phyloP scores from a whole-genome alignment of 2,797 vertebrate genomes.

The Hoplostethus mediterraneus region DNA sequence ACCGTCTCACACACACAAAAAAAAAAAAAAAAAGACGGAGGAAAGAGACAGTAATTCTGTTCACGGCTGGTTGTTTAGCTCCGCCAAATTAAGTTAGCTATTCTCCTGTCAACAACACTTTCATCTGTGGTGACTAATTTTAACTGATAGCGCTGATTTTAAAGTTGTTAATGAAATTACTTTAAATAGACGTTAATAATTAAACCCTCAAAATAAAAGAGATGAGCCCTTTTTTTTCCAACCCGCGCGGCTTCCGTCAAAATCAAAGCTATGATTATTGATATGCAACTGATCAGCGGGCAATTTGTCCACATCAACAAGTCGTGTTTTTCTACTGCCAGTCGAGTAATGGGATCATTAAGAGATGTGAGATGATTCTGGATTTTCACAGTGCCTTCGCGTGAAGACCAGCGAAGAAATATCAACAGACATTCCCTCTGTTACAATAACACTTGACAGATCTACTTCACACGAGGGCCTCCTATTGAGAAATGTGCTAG shows the following conservation, averaged over 20 bases:
- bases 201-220: neutral
- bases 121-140: conserved; percentile 29
- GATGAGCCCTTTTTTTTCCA: neutral
- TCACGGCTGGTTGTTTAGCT: conserved; percentile 47
- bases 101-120: conserved; percentile 47
- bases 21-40: conserved; percentile 51
- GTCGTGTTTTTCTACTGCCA: neutral
- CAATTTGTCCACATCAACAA: neutral
- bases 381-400: conserved; percentile 43
- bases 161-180: neutral
- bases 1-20: conserved; percentile 74
- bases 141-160: neutral
- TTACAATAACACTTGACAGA: conserved; percentile 78
- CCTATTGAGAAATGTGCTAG: conserved; percentile 68
- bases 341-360: conserved; percentile 19
- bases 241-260: neutral
- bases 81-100: conserved; percentile 56
- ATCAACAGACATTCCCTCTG: conserved; percentile 67
- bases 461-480: conserved; percentile 77
- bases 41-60: conserved; percentile 59
- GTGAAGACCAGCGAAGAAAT: conserved; percentile 58
- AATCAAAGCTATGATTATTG: neutral
- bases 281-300: conserved; percentile 8
- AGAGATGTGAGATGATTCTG: conserved; percentile 21
- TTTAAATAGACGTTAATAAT: conserved; percentile 18